Evolutionary conservation across 2,113 vertebrate species (phyloP), one percentile per base, ranked within the genome.

Genomic region (Scalopus aquaticus): DNA sequence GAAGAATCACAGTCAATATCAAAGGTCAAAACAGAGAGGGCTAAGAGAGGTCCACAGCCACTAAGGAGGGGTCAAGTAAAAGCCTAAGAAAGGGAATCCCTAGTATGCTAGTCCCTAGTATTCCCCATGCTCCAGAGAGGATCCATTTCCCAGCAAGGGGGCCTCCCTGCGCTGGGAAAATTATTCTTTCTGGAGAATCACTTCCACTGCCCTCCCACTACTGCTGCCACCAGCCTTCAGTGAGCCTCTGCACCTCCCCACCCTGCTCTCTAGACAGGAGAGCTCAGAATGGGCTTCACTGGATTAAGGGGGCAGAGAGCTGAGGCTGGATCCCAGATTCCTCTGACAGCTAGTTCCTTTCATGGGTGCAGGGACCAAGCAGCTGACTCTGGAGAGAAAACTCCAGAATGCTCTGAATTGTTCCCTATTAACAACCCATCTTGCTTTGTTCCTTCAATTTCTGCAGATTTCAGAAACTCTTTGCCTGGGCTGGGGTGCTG

Each of bases 371-470:
- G 15, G 4, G 24, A 67, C 32, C 49, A 32, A 76, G 46, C 10
- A 79, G 16, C 35, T 87, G 2, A 35, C 65, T 92, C 70, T 76
- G 6, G 54, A 87, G 3, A 81, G 70, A 58, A 95, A 88, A 65
- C 28, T 82, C 37, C 51, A 90, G 65, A 87, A 46, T 74, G 32
- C 8, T 73, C n/a, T 60, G 28, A 56, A 74, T 9, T 20, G 6
- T 0, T 83, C 26, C 35, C 30, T 32, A 7, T 17, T 30, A 35
- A 65, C 17, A 46, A 76, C 6, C 0, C 37, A 51, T 70, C 37
- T 70, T 96, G 39, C 77, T 67, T 58, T 93, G 51, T 82, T 54
- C 58, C 44, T 92, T 85, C 54, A 64, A 19, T 30, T 81, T 92
- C 49, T 91, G 12, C 15, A 60, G 9, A 80, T 92, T 58, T 92